Evolutionary conservation across 2,888 invertebrate species (phyloP).

Genomic region (Ochropacha duplaris): DNA sequence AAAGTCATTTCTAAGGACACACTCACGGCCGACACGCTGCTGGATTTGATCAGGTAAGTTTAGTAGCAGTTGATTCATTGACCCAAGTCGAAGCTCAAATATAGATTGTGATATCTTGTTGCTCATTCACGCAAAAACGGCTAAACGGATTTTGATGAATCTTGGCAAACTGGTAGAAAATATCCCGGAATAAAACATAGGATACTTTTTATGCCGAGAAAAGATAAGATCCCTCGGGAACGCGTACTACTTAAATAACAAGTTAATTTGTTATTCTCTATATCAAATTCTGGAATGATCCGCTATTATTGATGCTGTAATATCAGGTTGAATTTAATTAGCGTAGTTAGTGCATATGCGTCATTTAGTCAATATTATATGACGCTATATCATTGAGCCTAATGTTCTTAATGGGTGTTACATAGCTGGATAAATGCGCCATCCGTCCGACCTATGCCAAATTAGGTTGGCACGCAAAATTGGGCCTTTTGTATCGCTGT

Average conservation of each 20-base stretch:
- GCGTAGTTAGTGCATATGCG: conserved; percentile 1
- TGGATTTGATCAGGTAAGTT: conserved; percentile 93
- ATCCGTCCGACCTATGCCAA: conserved; percentile 40
- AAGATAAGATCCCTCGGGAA: no score
- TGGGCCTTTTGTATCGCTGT: background rate
- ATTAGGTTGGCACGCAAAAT: conserved; percentile 20
- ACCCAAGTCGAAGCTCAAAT: no score
- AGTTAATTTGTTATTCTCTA: background rate
- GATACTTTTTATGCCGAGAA: no score
- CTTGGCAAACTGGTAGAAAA: no score
- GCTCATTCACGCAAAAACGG: no score
- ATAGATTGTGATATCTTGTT: no score
- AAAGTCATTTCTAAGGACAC: conserved; percentile 81
- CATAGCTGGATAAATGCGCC: conserved; percentile 42
- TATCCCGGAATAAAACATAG: no score
- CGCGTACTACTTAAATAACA: no score
- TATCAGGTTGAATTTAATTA: conserved; percentile 17
- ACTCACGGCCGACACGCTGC: conserved; percentile 93
- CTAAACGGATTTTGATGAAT: no score
- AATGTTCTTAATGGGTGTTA: conserved; percentile 41
- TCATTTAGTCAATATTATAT: conserved; percentile 14
- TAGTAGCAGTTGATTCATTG: no score
- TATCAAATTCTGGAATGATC: background rate
- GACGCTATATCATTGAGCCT: conserved; percentile 26
- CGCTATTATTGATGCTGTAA: background rate